These are phyloP conservation scores for Dromas ardeola DNA, from an alignment of 2,113 vertebrate genomes.

Conservation along the genomic window DNA sequence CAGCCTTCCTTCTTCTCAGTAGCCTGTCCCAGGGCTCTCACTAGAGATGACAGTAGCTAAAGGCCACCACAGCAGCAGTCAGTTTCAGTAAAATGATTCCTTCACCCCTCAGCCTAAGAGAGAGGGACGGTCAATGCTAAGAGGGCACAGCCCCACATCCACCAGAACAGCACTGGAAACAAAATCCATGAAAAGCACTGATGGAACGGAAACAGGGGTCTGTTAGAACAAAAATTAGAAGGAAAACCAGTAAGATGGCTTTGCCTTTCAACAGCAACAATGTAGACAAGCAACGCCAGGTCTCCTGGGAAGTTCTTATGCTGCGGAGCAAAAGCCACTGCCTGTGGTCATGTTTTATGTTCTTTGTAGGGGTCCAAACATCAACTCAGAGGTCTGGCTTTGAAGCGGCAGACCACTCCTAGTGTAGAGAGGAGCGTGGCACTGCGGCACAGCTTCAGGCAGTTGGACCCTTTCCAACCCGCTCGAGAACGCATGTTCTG, in stretches of 20 bases:
- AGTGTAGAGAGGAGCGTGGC: rapidly evolving
- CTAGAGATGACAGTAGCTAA: background rate
- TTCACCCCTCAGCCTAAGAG: background rate
- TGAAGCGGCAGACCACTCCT: background rate
- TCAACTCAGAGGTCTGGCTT: background rate
- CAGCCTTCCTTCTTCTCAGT: background rate
- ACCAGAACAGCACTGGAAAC: background rate
- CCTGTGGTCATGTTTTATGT: background rate
- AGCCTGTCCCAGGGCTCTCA: background rate
- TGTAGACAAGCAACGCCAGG: background rate
- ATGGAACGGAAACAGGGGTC: background rate
- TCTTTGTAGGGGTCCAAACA: background rate
- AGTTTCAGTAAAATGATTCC: background rate
- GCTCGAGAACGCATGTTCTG: rapidly evolving
- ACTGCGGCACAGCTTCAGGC: background rate
- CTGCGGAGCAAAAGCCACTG: background rate
- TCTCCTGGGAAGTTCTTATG: background rate
- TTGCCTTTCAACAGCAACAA: background rate
- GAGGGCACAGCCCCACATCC: background rate
- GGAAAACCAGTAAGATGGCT: background rate
- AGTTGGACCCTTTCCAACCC: background rate
- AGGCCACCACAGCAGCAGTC: background rate
- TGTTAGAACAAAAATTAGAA: background rate
- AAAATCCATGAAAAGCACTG: background rate
- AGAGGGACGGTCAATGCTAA: background rate